Evolutionary conservation across 2,113 vertebrate species (phyloP).

Genomic region (Tenrec ecaudatus): DNA sequence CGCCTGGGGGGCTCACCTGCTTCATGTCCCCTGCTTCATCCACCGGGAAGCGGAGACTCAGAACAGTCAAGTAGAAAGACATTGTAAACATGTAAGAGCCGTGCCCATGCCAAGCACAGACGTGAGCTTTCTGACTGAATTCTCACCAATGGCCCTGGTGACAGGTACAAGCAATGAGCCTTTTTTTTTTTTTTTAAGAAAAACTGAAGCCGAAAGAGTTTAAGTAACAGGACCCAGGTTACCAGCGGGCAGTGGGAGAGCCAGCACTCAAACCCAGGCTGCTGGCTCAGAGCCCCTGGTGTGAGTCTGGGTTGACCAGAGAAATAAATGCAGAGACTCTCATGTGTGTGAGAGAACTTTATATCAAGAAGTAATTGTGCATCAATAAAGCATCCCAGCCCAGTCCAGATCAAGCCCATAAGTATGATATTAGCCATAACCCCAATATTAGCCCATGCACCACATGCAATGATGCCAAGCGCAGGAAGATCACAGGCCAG

Average conservation of each 20-base stretch:
- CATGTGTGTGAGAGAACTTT: no score
- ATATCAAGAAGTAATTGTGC: no score
- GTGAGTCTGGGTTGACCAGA: no score
- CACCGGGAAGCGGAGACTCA: slow-evolving; percentile 7
- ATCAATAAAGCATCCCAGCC: no score
- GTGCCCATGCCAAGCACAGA: not conserved
- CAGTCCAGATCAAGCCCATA: not conserved
- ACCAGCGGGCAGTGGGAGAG: not conserved
- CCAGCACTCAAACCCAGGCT: no score
- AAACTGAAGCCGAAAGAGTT: not conserved
- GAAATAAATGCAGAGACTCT: no score
- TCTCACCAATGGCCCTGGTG: not conserved
- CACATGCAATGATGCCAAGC: no score
- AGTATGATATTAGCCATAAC: no score
- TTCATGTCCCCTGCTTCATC: slow-evolving; percentile 32
- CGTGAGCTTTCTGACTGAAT: not conserved
- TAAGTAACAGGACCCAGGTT: not conserved
- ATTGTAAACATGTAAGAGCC: not conserved
- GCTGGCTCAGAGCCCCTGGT: rapidly evolving
- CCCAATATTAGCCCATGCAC: no score
- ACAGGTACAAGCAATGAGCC: no score
- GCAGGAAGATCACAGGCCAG: no score
- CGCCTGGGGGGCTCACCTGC: not conserved
- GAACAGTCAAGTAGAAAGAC: not conserved
- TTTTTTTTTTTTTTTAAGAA: not conserved